Base-by-base conservation (phyloP, 2,797 vertebrate species). In the Cirrhinus mrigala region DNA sequence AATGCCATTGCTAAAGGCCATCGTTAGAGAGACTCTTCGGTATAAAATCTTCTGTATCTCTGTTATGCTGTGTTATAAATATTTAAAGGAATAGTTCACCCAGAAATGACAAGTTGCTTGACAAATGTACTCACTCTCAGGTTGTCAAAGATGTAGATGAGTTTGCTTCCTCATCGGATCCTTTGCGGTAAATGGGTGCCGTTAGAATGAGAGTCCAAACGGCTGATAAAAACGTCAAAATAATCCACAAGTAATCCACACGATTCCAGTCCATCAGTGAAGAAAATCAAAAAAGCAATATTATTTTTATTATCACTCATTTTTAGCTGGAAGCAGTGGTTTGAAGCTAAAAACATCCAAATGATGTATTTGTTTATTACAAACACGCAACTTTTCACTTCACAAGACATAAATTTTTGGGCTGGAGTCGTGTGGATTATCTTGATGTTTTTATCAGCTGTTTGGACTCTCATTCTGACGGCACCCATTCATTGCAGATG, bases 1-100 rank as follows among this genome's bases (percentile, higher is more conserved):
- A 9, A 96, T 96, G 96, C 94, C 95, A 0, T 93, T 87, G 71
- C 91, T 96, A 50, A 96, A 96, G 91, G 95, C 96, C 10, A 7
- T 95, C 75, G 85, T 96, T 88, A 94, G 84, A 84, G 96, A 96
- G 86, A 96, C 94, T 0, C 91, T 96, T 3, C 93, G 96, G 96
- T 96, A 6, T 83, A 89, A 12, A 8, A 79, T 40, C 11, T 27
- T 29, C 37, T 16, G 6, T 46, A 52, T 58, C 62, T 29, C 20
- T 62, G n/a, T 24, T 48, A n/a, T 54, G 50, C 14, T 66, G 3
- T 44, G 4, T 29, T 10, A 46, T 3, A 64, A 40, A 46, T 52
- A 64, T 79, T 79, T 24, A 54, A 37, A 33, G 7, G 29, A 33
- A 33, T 66, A 33, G 64, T 66, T 33, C 29, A 66, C 64, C 3